Base-by-base conservation (phyloP, 2,888 invertebrate genomes). In the Loripinus fragilis region DNA sequence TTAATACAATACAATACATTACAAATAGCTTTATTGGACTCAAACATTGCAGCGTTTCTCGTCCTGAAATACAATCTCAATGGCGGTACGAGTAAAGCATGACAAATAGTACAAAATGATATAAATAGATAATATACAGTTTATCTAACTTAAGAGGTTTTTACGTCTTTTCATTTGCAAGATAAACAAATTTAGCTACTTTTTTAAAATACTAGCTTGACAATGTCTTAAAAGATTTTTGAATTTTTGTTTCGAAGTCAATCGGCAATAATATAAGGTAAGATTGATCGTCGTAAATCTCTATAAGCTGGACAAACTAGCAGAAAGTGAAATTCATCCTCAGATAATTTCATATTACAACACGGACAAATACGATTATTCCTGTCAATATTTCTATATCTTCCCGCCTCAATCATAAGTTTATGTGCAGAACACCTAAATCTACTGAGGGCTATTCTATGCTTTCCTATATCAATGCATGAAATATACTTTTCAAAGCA, bases 231-330 rank as follows among this genome's bases (percentile, higher is more conserved):
- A 52, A 20, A 52, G 5, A 25, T 52, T 52, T 7, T 5, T 52
- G 28, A 52, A 52, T 15, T 52, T 3, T 8, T 52, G 25, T 52
- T 28, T 52, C 10, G 52, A 28, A 25, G 52, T 23, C 52, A 23
- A 52, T 2, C 52, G 23, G 15, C 52, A 52, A 52, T 52, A 52
- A 52, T 52, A 52, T 52, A 25, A 23, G 52, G 52, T 52, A 52
- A 52, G 3, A 52, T 45, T 3, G 25, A 28, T 25, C 7, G 12
- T 52, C 52, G 3, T 8, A 52, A 5, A 8, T 52, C 52, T 25
- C 52, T 10, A 52, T 25, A 52, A 10, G 28, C 28, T 10, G 52
- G 52, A 28, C 52, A 52, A 2, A 52, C 25, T 8, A 52, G 28
- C 23, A 23, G 52, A 52, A 52, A 23, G 25, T 52, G 52, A 15